Conservation (phyloP, 2,888 invertebrate species). For the Apeira syringaria region DNA sequence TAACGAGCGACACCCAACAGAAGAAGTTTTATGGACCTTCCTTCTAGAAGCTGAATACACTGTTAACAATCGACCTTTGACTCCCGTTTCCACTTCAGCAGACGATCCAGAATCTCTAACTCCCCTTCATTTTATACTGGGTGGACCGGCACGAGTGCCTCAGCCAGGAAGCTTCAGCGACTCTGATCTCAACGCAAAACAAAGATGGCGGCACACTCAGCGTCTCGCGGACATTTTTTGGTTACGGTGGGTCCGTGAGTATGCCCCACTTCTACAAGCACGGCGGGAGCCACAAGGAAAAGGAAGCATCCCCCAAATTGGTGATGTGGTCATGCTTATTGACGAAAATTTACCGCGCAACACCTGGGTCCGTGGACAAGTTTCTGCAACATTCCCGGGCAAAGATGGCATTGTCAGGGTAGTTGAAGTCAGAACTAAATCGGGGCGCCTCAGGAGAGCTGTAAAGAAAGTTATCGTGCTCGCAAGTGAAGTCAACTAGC, state of each 20-base stretch:
- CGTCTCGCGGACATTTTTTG: constrained; percentile 20
- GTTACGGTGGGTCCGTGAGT: constrained; percentile 23
- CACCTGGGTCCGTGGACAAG: constrained; percentile 4
- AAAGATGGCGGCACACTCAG: constrained; percentile 1
- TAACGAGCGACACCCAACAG: constrained; percentile 5
- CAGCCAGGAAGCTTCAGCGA: constrained; percentile 1
- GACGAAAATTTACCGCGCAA: constrained; percentile 7
- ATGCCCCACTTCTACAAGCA: constrained; percentile 11
- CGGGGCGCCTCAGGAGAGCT: background rate
- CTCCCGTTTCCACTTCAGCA: constrained; percentile 8
- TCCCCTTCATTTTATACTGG: too few species aligned
- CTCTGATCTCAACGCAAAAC: background rate
- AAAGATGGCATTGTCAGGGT: constrained; percentile 1
- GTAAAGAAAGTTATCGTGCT: background rate
- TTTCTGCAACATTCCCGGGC: constrained; percentile 2
- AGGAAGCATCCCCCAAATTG: background rate
- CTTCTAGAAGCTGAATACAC: constrained; percentile 20
- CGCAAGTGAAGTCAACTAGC: background rate
- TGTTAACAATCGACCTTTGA: constrained; percentile 18
- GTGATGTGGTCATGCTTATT: background rate
- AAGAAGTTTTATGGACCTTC: constrained; percentile 13
- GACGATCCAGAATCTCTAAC: constrained; percentile 13
- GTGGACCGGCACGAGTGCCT: too few species aligned
- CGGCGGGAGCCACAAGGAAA: constrained; percentile 2
- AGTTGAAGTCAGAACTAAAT: background rate